These are phyloP conservation scores for Ivindomyrus marchei DNA, from an alignment of 2,113 vertebrate species.

Conservation along the genomic window DNA sequence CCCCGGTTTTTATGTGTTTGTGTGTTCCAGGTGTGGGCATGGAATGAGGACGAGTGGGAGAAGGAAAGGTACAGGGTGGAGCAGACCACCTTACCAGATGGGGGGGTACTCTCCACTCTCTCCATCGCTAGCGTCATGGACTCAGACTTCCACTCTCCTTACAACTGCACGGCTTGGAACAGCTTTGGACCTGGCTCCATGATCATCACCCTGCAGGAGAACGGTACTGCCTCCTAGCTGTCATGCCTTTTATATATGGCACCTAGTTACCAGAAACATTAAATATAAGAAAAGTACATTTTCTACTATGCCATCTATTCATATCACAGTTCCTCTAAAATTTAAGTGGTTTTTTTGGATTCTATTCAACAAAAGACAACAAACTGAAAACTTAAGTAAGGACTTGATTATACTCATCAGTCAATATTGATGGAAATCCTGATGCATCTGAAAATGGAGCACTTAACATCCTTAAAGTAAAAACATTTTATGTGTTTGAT, in stretches of 20 bases:
- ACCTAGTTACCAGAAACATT: background rate
- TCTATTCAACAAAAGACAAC: background rate
- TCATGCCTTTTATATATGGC: background rate
- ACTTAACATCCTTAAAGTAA: background rate
- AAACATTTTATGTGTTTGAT: background rate
- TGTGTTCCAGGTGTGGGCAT: constrained; percentile 79
- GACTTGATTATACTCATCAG: background rate
- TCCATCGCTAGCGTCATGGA: constrained; percentile 94
- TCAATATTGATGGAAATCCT: background rate
- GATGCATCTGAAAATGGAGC: background rate
- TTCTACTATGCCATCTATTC: background rate
- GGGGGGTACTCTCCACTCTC: constrained; percentile 81
- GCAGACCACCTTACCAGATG: constrained; percentile 62
- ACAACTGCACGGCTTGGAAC: constrained; percentile 98
- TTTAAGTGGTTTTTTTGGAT: background rate
- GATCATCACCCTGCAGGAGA: constrained; percentile 85
- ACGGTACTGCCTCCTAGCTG: constrained; percentile 50
- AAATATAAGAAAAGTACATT: background rate
- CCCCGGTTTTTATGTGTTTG: constrained; percentile 7
- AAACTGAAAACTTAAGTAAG: background rate
- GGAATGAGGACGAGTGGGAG: constrained; percentile 91
- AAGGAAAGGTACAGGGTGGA: constrained; percentile 89
- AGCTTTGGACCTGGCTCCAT: constrained; percentile 83
- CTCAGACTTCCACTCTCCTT: constrained; percentile 84
- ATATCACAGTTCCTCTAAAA: background rate